Evolutionary conservation across 2,113 vertebrate genomes (phyloP), one percentile per base, ranked within the genome.

Genomic region (Urocynchramus pylzowi): DNA sequence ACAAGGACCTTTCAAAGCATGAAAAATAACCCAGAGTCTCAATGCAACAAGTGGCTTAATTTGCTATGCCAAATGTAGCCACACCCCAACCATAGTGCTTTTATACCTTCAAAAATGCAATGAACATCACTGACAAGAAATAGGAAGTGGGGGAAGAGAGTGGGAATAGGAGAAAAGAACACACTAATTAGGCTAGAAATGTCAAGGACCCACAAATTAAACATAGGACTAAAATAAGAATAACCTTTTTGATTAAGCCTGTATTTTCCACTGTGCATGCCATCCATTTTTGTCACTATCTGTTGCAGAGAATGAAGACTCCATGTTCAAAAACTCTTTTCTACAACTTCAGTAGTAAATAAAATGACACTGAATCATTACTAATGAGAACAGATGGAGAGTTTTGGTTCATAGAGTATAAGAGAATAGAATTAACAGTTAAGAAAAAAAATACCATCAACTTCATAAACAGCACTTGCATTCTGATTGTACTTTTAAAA

Each of bases 91-190:
- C 61, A 20, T 1, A 60, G 50, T 28, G 27, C 31, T 53, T 64
- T 39, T 20, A 28, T 1, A 1, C 16, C 16, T n/a, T 64, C 74
- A 69, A 81, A 77, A 90, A 23, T 13, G 9, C 21, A 47, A 35
- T 3, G 2, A 53, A 41, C 7, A 23, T 42, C 13, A 39, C 0
- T 3, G 47, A 76, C 21, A 83, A 45, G 63, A 64, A 56, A 78
- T 1, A 54, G 6, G 11, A 49, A 67, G 12, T 6, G 1, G 0
- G 12, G 11, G 2, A 37, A 30, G 4, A 21, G 3, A 7, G 4
- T 28, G 16, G 2, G n/a, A 78, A 78, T 30, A 52, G 10, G 9
- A 76, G 49, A 64, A 57, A 70, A 39, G 39, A 3, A 0, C 6
- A 10, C 26, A 53, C 5, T 7, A 2, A 30, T 31, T 60, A 44